Conservation (phyloP, 2,113 vertebrate genomes). For the Podiceps cristatus region DNA sequence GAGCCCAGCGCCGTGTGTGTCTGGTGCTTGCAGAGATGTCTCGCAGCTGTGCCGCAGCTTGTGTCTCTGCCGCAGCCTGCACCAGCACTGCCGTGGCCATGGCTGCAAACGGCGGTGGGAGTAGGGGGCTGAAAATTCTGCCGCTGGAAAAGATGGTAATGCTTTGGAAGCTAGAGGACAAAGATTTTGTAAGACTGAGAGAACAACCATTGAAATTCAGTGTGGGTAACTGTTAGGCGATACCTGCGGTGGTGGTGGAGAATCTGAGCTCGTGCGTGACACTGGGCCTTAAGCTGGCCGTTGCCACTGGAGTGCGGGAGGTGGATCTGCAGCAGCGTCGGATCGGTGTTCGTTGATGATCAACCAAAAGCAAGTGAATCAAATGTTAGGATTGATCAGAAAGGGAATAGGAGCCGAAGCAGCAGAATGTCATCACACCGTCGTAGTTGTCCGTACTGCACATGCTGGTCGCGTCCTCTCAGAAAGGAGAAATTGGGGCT, state of each 20-base stretch:
- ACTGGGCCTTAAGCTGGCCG: neutral
- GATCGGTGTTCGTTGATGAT: neutral
- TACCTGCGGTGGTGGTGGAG: neutral
- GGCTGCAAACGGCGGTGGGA: neutral
- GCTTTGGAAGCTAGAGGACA: too few relatives aligned
- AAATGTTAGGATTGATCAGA: neutral
- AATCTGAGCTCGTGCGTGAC: neutral
- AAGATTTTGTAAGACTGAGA: neutral
- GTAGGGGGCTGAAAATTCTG: neutral
- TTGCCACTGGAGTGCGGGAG: neutral
- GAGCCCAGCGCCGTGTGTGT: neutral
- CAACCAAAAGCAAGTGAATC: neutral
- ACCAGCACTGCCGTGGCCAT: neutral
- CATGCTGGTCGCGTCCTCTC: accelerated
- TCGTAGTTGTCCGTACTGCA: neutral
- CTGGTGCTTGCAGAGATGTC: neutral
- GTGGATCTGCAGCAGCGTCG: neutral
- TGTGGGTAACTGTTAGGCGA: neutral
- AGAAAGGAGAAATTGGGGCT: neutral
- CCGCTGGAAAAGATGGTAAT: too few relatives aligned
- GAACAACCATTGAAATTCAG: accelerated
- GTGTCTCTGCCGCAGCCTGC: too few relatives aligned
- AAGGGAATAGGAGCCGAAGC: neutral
- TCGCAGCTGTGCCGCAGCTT: neutral
- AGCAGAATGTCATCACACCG: neutral